A percentile compares a stretch with the other conserved stretches of the same genome.
Evolutionary conservation across 2,797 vertebrate genomes (phyloP).

Genomic region (Rhinella marina): DNA sequence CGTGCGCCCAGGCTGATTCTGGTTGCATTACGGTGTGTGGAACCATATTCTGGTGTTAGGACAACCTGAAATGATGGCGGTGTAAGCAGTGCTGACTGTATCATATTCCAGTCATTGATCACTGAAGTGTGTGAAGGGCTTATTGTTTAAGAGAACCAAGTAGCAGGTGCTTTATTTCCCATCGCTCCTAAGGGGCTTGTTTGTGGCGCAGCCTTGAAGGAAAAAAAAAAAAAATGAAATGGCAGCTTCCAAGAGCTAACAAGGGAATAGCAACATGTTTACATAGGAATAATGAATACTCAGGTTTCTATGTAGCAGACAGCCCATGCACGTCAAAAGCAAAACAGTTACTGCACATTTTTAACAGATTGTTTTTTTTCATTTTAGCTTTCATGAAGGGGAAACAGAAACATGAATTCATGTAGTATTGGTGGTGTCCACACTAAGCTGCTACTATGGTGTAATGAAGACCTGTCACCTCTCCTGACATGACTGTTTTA

Average conservation of each 20-base stretch:
- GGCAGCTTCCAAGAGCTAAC: slow-evolving; percentile 4
- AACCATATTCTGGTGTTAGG: neutral
- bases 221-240: slow-evolving; percentile 6
- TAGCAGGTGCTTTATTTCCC: slow-evolving; percentile 38
- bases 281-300: slow-evolving; percentile 8
- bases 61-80: neutral
- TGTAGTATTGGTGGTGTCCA: too few species aligned
- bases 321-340: neutral
- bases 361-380: neutral
- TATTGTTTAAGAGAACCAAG: slow-evolving; percentile 33
- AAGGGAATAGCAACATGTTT: slow-evolving; percentile 37
- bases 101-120: neutral
- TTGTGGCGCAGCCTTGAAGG: slow-evolving; percentile 25
- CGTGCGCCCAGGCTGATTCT: too few species aligned
- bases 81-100: neutral
- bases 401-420: too few species aligned
- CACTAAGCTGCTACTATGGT: too few species aligned
- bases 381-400: neutral
- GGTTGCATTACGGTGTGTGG: neutral
- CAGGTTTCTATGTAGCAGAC: neutral
- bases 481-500: too few species aligned
- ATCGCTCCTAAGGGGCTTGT: slow-evolving; percentile 35
- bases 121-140: neutral
- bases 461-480: too few species aligned
- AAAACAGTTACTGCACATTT: neutral